Conservation (phyloP, 2,888 invertebrate species). For the Himalopsyche japonica region DNA sequence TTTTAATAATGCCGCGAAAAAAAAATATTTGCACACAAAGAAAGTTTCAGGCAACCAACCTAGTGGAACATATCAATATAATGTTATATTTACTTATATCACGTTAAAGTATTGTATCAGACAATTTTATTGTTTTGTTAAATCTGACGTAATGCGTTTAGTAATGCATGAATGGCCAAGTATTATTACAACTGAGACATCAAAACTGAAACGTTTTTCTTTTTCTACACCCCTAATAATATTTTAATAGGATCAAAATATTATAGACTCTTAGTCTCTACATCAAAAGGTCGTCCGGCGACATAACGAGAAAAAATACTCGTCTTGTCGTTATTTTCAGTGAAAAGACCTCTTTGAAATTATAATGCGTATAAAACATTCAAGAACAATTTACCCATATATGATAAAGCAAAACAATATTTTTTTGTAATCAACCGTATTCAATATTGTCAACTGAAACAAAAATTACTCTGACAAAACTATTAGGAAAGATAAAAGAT, state of each 20-base stretch:
- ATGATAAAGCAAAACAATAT: too few species aligned
- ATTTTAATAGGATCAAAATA: conserved; percentile 64
- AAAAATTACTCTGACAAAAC: too few species aligned
- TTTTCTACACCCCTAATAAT: conserved; percentile 55
- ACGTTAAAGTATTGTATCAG: too few species aligned
- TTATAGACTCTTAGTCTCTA: conserved; percentile 59
- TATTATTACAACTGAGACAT: background rate
- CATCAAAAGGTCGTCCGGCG: conserved; percentile 52
- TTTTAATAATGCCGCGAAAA: too few species aligned
- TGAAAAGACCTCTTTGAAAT: conserved; percentile 29
- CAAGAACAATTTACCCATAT: background rate
- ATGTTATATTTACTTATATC: too few species aligned
- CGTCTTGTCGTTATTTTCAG: conserved; percentile 37
- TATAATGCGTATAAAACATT: background rate
- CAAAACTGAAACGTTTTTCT: conserved; percentile 48
- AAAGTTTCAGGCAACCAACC: too few species aligned
- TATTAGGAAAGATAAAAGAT: too few species aligned
- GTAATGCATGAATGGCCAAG: background rate
- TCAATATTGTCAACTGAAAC: too few species aligned
- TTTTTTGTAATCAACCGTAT: too few species aligned
- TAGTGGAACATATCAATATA: too few species aligned
- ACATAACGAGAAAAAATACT: conserved; percentile 12
- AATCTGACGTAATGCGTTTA: background rate
- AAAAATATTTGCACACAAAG: too few species aligned
- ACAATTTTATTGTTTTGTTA: too few species aligned